Conservation (phyloP, 2,797 vertebrate genomes). For the Pseudocheirus occidentalis region DNA sequence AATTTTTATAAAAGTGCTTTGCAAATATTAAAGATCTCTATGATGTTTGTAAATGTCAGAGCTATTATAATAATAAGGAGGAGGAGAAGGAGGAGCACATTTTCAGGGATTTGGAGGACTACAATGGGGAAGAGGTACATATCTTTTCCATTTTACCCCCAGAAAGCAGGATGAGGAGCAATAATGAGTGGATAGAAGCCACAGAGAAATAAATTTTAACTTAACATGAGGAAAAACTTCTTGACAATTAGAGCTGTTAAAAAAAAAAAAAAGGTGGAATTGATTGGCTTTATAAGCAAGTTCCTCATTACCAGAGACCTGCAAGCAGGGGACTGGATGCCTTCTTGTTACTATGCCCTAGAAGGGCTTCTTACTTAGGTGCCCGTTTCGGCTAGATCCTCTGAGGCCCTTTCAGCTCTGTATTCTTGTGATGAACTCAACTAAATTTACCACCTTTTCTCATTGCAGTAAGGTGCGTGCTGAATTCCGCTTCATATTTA, state of each 20-base stretch:
- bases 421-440: background rate
- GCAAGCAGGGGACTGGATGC: background rate
- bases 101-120: background rate
- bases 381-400: background rate
- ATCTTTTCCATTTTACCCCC: background rate
- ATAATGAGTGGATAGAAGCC: background rate
- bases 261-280: background rate
- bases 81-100: background rate
- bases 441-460: background rate
- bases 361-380: background rate
- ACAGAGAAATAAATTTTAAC: background rate
- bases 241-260: background rate
- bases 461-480: background rate
- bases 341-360: background rate
- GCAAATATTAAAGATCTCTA: background rate
- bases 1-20: background rate
- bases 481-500: background rate
- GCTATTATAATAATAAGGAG: no score
- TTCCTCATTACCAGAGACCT: background rate
- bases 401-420: background rate
- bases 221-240: background rate
- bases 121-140: background rate
- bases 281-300: background rate
- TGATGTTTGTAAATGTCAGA: background rate
- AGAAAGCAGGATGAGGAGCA: background rate